Base-by-base conservation (phyloP, 2,113 vertebrate genomes). In the Phocoena phocoena region DNA sequence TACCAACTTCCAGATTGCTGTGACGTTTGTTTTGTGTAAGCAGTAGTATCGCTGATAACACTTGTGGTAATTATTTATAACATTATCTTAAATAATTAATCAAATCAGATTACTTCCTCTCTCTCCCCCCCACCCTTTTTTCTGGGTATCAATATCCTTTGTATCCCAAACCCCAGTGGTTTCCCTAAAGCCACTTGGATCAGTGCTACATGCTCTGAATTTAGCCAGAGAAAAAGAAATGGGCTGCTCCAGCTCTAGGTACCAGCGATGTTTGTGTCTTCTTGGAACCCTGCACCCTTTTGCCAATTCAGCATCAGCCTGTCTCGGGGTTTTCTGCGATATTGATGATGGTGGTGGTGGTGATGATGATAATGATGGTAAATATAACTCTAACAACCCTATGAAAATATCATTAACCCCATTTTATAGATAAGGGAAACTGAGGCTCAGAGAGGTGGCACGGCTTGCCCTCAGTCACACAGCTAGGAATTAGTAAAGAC, bases 391-490 rank as follows among this genome's bases (percentile, higher is more conserved):
- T 47, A 28, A 28, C 8, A 60, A 63, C 17, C 2, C n/a, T 18
- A 2, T 58, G 87, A 74, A 25, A 36, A 91, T 93, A 76, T 58
- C 36, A 60, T 92, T 88, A 93, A n/a, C 2, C 53, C 44, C 26
- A 55, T 47, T 90, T 97, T 93, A 93, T 23, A 95, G 80, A 80
- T 93, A 17, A 20, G 41, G 41, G 38, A 92, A 93, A 81, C 12
- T 9, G 65, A 93, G 91, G 28, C 44, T 77, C 38, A 58, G 86
- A 97, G 80, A 82, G 25, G 55, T 68, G 71, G 81, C 17, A 41
- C 15, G 55, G 70, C 47, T 93, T 91, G 81, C 31, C 73, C 31
- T 83, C 31, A 63, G 82, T 80, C 44, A 90, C 83, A 93, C 58
- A 90, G 91, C 71, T 63, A 58, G 86, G 74, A 93, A 58, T 53